Evolutionary conservation across 2,888 invertebrate genomes (phyloP).

Genomic region (Melipona bicolor): DNA sequence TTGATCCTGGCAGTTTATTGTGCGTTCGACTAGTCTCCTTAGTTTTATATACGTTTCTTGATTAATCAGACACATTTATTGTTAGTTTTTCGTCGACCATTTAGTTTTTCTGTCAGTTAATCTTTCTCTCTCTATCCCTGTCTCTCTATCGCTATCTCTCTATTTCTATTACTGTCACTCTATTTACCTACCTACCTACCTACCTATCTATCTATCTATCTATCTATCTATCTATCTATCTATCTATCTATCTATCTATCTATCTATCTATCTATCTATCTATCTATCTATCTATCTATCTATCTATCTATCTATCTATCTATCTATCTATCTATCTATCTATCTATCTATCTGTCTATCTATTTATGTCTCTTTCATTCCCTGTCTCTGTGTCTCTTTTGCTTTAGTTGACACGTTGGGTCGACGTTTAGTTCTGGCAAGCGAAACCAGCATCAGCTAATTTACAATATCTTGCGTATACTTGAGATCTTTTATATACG

Average conservation of each 20-base stretch:
- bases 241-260: background rate
- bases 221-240: conserved; percentile 41
- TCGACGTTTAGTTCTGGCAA: conserved; percentile 63
- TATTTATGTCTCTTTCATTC: conserved; percentile 8
- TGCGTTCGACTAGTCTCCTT: conserved; percentile 68
- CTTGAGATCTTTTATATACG: conserved; percentile 13
- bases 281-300: background rate
- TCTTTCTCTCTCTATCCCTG: conserved; percentile 30
- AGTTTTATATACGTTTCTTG: conserved; percentile 60
- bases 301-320: conserved; percentile 7
- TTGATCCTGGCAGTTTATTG: conserved; percentile 69
- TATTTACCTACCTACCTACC: conserved; percentile 14
- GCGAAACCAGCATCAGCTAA: conserved; percentile 62
- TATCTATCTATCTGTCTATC: conserved; percentile 16
- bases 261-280: conserved; percentile 28
- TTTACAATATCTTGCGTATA: conserved; percentile 34
- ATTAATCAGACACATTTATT: conserved; percentile 47
- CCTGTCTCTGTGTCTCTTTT: conserved; percentile 33
- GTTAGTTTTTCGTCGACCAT: conserved; percentile 40
- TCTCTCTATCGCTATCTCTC: conserved; percentile 21
- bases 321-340: conserved; percentile 3
- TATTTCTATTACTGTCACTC: conserved; percentile 23
- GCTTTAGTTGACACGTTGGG: conserved; percentile 64
- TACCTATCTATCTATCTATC: background rate
- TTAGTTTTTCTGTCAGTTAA: conserved; percentile 48